Evolutionary conservation across 2,113 vertebrate species (phyloP).

Genomic region (Aythya baeri): DNA sequence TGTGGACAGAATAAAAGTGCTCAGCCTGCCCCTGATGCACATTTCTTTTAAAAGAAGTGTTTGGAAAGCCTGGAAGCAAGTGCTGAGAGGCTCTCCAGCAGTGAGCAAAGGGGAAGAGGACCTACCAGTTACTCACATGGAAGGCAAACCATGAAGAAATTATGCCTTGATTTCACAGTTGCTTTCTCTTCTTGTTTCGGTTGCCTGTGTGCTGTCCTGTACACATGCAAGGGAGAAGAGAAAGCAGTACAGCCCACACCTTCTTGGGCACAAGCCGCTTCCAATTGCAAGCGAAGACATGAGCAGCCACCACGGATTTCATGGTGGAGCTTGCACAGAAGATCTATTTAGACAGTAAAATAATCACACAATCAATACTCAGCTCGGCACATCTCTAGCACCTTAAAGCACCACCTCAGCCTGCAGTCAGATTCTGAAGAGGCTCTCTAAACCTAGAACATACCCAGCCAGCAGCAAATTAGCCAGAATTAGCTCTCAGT

Average conservation of each 20-base stretch:
- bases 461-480: background rate
- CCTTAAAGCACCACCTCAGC: background rate
- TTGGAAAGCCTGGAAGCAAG: accelerated
- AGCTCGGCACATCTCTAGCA: background rate
- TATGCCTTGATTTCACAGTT: accelerated
- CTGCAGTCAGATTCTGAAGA: background rate
- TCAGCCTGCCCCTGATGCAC: accelerated
- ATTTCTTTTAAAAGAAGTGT: background rate
- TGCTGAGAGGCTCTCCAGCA: background rate
- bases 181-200: accelerated
- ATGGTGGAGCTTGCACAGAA: background rate
- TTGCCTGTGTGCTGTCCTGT: background rate
- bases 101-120: background rate
- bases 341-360: background rate
- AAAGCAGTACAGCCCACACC: accelerated
- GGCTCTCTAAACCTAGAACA: background rate
- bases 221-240: accelerated
- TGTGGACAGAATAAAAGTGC: background rate
- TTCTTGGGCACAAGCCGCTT: background rate
- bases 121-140: background rate
- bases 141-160: background rate
- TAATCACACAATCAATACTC: background rate
- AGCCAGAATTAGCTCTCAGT: background rate
- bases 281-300: accelerated
- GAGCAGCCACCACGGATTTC: background rate